phyloP scores from a whole-genome alignment of 2,113 vertebrate genomes.

The Phrynosoma blainvillii region DNA sequence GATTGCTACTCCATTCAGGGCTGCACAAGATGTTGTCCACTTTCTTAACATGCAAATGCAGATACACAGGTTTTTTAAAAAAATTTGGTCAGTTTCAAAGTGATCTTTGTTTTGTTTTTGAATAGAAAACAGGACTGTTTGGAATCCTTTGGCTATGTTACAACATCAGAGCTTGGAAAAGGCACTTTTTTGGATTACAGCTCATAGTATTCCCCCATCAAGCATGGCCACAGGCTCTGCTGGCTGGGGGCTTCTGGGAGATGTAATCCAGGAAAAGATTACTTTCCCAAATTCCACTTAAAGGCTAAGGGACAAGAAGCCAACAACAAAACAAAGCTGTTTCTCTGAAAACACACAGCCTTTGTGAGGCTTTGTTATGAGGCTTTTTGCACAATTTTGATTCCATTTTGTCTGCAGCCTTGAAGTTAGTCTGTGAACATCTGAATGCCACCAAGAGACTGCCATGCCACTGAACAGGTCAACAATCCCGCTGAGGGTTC shows the following conservation, averaged over 20 bases:
- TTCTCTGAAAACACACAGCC: constrained; percentile 51
- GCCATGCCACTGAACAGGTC: constrained; percentile 65
- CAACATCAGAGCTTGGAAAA: neutral
- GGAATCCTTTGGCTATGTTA: constrained; percentile 56
- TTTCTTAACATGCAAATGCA: neutral
- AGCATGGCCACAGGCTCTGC: too few species aligned
- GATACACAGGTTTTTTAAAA: neutral
- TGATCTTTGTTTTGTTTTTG: neutral
- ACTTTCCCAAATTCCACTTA: neutral
- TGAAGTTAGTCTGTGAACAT: constrained; percentile 46
- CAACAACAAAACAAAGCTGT: constrained; percentile 42
- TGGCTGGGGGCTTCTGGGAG: too few species aligned
- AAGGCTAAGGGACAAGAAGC: constrained; percentile 59
- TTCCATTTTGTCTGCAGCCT: constrained; percentile 60
- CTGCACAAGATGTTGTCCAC: neutral
- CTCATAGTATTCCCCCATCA: too few species aligned
- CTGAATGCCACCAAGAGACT: constrained; percentile 69
- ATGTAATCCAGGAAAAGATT: too few species aligned
- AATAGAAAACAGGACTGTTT: constrained; percentile 63
- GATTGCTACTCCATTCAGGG: neutral
- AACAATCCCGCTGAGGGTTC: constrained; percentile 62
- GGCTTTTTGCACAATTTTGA: constrained; percentile 56
- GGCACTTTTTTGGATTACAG: too few species aligned
- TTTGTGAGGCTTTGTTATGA: neutral
- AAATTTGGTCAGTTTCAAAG: neutral